Evolutionary conservation across 2,797 vertebrate species (phyloP).

Genomic region (Gobio occitaniae): DNA sequence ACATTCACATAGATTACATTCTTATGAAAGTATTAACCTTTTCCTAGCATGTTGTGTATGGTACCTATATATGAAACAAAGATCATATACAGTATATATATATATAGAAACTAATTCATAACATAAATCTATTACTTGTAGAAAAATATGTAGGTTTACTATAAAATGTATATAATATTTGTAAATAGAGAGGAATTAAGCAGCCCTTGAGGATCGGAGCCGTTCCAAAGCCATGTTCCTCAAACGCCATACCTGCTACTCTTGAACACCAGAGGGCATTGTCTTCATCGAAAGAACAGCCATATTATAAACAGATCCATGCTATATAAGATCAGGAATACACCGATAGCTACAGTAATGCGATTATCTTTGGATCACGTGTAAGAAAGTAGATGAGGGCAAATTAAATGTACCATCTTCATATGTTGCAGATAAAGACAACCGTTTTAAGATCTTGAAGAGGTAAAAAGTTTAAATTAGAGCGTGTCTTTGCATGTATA

Average conservation of each 20-base stretch:
- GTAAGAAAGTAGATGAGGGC: slow-evolving; percentile 24
- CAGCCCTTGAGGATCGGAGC: slow-evolving; percentile 53
- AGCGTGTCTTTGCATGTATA: slow-evolving; percentile 14
- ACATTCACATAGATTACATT: slow-evolving; percentile 25
- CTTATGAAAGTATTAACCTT: slow-evolving; percentile 1
- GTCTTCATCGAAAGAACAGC: slow-evolving; percentile 4
- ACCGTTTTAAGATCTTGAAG: slow-evolving; percentile 73
- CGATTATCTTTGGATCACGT: slow-evolving; percentile 46
- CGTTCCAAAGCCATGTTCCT: slow-evolving; percentile 29
- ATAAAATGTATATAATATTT: slow-evolving; percentile 41
- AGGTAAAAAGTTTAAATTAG: slow-evolving; percentile 33
- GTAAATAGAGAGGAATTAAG: slow-evolving; percentile 50
- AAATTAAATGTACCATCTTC: slow-evolving; percentile 29
- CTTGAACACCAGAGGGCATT: slow-evolving; percentile 48
- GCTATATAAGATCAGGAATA: slow-evolving; percentile 42
- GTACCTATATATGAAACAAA: slow-evolving; percentile 13
- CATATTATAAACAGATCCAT: slow-evolving; percentile 37
- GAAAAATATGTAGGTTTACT: slow-evolving; percentile 53
- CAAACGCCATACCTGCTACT: slow-evolving; percentile 20
- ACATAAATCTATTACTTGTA: slow-evolving; percentile 49
- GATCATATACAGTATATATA: slow-evolving; percentile 25
- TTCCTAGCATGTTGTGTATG: not conserved
- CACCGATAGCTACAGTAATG: slow-evolving; percentile 23
- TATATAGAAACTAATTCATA: slow-evolving; percentile 29
- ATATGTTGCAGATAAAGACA: slow-evolving; percentile 65